Conservation (phyloP, 2,113 vertebrate genomes). For the Apteryx owenii region DNA sequence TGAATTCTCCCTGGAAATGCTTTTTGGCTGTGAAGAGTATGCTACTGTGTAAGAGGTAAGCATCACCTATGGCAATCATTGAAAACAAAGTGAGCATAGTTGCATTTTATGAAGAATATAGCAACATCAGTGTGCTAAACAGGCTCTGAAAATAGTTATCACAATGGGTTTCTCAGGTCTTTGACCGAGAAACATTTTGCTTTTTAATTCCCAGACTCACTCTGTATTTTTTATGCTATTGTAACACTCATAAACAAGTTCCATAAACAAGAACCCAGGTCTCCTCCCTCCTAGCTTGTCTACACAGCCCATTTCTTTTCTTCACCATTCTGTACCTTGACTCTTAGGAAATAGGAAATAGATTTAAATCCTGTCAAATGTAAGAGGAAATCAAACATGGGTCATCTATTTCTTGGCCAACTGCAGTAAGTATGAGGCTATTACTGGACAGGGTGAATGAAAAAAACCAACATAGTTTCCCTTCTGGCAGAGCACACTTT, state of each 20-base stretch:
- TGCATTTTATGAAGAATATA: background rate
- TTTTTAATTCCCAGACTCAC: background rate
- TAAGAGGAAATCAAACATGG: background rate
- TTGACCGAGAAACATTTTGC: background rate
- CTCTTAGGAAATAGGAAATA: background rate
- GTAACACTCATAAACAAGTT: background rate
- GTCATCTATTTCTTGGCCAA: background rate
- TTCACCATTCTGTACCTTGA: background rate
- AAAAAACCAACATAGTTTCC: background rate
- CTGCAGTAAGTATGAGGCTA: background rate
- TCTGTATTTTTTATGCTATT: background rate
- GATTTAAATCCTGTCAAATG: background rate
- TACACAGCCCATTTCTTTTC: background rate
- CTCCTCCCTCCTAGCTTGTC: background rate
- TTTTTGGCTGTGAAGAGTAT: background rate
- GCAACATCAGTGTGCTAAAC: background rate
- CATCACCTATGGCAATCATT: rapidly evolving
- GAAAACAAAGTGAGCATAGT: background rate
- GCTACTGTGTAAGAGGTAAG: background rate
- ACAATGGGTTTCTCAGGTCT: background rate
- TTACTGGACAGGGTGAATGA: background rate
- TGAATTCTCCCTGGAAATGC: background rate
- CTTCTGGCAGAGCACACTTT: background rate
- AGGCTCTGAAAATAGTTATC: background rate
- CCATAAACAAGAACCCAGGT: background rate